Conservation (phyloP, 2,888 invertebrate species). For the Epirrhoe alternata region DNA sequence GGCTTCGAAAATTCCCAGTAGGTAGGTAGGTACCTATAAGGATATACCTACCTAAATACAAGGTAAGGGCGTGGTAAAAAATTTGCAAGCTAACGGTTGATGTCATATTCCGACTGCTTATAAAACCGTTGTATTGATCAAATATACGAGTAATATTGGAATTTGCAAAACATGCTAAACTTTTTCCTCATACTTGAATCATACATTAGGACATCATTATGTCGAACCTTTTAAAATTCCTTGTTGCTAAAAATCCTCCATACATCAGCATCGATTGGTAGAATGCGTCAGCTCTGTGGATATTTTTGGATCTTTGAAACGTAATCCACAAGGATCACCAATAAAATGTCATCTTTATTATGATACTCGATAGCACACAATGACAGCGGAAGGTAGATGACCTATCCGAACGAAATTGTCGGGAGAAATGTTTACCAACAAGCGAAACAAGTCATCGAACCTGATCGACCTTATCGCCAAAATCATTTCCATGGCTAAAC, state of each 20-base stretch:
- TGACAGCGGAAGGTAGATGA: slow-evolving; percentile 19
- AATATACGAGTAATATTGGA: neutral
- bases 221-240: slow-evolving; percentile 18
- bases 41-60: neutral
- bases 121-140: slow-evolving; percentile 2
- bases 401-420: slow-evolving; percentile 16
- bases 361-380: slow-evolving; percentile 18
- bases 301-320: slow-evolving; percentile 12
- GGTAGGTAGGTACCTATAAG: too few relatives aligned
- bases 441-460: slow-evolving; percentile 43
- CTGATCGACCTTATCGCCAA: slow-evolving; percentile 37
- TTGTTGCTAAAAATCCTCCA: slow-evolving; percentile 3
- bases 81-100: slow-evolving; percentile 6
- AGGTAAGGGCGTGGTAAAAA: neutral
- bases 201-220: neutral
- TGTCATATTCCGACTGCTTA: slow-evolving; percentile 7
- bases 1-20: slow-evolving; percentile 3
- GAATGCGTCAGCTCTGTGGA: neutral
- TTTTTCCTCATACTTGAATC: neutral
- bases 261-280: slow-evolving; percentile 12
- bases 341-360: slow-evolving; percentile 25
- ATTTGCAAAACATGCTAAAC: neutral
- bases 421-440: slow-evolving; percentile 35
- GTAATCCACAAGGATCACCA: slow-evolving; percentile 2
- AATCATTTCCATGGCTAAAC: slow-evolving; percentile 13